Base-by-base conservation (phyloP, 1,140 invertebrate genomes). In the Akabosia matsudoensis region DNA sequence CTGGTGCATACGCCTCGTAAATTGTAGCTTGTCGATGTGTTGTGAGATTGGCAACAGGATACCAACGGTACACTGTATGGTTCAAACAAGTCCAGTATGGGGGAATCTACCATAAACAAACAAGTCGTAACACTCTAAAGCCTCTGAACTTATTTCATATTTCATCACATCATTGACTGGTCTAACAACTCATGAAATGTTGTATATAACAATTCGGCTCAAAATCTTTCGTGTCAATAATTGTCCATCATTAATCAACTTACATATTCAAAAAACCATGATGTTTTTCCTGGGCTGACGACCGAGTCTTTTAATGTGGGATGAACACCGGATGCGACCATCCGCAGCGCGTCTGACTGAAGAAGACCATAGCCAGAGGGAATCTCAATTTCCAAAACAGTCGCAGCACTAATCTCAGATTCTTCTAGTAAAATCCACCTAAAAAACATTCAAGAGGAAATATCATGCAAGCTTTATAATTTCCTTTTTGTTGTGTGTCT, bases 361-460 rank as follows among this genome's bases (percentile, higher is more conserved):
- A 96, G 93, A 34, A 97, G 89, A 81, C 95, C 91, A 85, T 97
- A 98, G 2, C 97, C 96, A 0, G 95, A 97, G 0, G 96, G 97
- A 81, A 98, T 90, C 16, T 91, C 89, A 31, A 97, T 90, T 86
- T 97, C 96, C 71, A 98, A 84, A 31, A 98, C 94, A 7, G 95
- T 91, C 89, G 97, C 90, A 30, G 96, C 97, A n/a, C 93, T 96
- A 34, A 91, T 87, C 34, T 89, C 84, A 0, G 92, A 92, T 86
- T 96, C 94, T 30, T 91, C 87, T 0, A 86, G 70, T 78, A 93
- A 88, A 0, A 87, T 92, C 94, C 95, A 97, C 70, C 78, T 79
- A n/a, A 34, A 67, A 74, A 24, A 56, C 56, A 22, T 28, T 16
- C 7, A 10, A 56, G n/a, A n/a, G 52, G 24, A 14, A 26, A 54